phyloP scores from a whole-genome alignment of 2,888 invertebrate species.

The Lingula anatina region DNA sequence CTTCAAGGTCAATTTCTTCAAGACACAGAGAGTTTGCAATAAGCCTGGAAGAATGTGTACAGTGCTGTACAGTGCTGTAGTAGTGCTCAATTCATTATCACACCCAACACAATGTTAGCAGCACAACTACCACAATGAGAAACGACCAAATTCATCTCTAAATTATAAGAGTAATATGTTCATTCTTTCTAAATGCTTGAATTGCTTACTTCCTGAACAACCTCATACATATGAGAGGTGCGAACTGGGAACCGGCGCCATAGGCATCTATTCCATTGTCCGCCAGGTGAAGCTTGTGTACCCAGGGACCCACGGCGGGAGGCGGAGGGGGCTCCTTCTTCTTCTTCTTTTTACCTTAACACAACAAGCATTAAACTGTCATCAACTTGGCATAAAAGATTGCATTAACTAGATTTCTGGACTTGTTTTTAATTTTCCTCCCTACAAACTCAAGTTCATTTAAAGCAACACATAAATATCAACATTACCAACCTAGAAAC shows the following conservation, averaged over 20 bases:
- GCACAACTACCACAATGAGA: too few species aligned
- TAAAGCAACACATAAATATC: too few species aligned
- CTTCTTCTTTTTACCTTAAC: constrained; percentile 33
- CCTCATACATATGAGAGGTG: constrained; percentile 42
- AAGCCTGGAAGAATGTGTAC: constrained; percentile 34
- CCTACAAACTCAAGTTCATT: neutral
- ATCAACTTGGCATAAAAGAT: neutral
- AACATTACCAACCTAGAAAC: too few species aligned
- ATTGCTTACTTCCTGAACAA: constrained; percentile 42
- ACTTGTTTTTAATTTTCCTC: too few species aligned
- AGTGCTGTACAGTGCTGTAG: too few species aligned
- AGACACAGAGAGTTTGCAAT: constrained; percentile 39
- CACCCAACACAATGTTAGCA: too few species aligned
- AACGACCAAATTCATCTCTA: too few species aligned
- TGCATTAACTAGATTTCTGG: neutral
- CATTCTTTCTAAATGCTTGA: too few species aligned
- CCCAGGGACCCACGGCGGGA: constrained; percentile 47
- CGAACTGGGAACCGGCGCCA: constrained; percentile 31
- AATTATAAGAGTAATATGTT: too few species aligned
- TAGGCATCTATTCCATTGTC: constrained; percentile 49
- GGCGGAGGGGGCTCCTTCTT: constrained; percentile 37
- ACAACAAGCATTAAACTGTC: neutral
- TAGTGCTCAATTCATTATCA: constrained; percentile 1
- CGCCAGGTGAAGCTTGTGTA: constrained; percentile 48
- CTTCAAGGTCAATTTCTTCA: constrained; percentile 47